Percentiles rank a stretch among this genome's conserved stretches.
These are phyloP conservation scores for sheep (Ovis aries) DNA, from an alignment of 2,113 vertebrate genomes.

Conservation along the genomic window ARS-UI_Ramb_v3.0 NC_056059.1:96172001-96172500, in stretches of 20 bases:
- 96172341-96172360: not conserved
- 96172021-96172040: not conserved
- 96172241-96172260: not conserved
- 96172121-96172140: not conserved
- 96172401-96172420: not conserved
- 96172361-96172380: not conserved
- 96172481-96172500: not conserved
- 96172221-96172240: not conserved
- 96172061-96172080: not conserved
- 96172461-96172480: not conserved
- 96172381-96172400: not conserved
- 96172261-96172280: not conserved
- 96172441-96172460: not conserved
- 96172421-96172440: not conserved
- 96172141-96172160: not conserved
- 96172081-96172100: not conserved
- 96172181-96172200: not conserved
- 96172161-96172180: not conserved
- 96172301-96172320: not conserved
- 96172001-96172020: not conserved
- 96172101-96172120: not conserved
- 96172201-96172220: not conserved
- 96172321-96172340: not conserved
- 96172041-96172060: not conserved
- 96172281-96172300: not conserved